Evolutionary conservation across 2,797 vertebrate genomes (phyloP).

Genomic region (Coluber constrictor): DNA sequence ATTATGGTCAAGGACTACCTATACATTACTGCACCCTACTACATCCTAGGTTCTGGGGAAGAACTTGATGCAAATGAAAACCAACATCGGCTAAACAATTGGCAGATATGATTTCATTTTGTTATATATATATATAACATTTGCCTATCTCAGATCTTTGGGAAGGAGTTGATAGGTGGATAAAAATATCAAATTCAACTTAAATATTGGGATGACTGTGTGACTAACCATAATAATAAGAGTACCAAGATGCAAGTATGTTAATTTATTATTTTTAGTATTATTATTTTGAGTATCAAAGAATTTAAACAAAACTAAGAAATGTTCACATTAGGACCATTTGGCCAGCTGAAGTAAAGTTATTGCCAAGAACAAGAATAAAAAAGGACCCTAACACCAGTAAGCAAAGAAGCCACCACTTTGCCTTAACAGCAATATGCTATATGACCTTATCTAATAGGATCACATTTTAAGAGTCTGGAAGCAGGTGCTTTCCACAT

Average conservation of each 20-base stretch:
- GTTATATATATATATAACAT: not conserved
- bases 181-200: not conserved
- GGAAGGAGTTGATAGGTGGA: not conserved
- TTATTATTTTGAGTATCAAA: not conserved
- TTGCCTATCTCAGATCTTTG: not conserved
- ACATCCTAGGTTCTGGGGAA: not conserved
- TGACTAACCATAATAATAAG: not conserved
- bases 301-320: not conserved
- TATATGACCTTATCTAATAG: not conserved
- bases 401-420: not conserved
- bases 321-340: not conserved
- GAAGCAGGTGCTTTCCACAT: not conserved
- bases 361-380: slow-evolving; percentile 5
- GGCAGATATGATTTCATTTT: not conserved
- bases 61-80: not conserved
- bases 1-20: not conserved
- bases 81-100: not conserved
- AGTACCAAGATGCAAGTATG: not conserved
- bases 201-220: not conserved
- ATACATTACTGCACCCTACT: not conserved
- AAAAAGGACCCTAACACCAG: not conserved
- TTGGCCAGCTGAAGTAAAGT: slow-evolving; percentile 2
- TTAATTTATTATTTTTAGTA: not conserved
- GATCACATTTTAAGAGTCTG: not conserved
- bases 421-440: not conserved